A percentile compares a stretch with the other conserved stretches of the same genome.
These are phyloP conservation scores for Eumeta japonica DNA, from an alignment of 1,140 invertebrate species.

Conservation along the genomic window DNA sequence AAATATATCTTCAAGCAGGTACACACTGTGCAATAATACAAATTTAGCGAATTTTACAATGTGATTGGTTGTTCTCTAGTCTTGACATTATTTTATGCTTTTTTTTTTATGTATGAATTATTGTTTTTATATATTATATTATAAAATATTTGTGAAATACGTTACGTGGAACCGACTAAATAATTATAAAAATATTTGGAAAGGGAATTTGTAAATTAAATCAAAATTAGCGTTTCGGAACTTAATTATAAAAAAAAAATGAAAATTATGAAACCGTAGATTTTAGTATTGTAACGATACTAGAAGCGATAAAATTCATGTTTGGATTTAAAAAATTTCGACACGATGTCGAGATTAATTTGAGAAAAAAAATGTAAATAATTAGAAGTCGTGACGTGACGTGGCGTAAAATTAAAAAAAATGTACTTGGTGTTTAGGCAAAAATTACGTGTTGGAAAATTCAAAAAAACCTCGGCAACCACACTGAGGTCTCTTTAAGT, in stretches of 20 bases:
- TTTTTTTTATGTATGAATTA: background rate
- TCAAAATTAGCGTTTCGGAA: conserved; percentile 12
- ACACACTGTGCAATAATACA: no score
- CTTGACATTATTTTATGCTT: background rate
- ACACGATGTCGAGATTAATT: conserved; percentile 8
- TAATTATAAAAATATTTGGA: conserved; percentile 1
- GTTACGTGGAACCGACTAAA: background rate
- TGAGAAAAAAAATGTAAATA: conserved; percentile 20
- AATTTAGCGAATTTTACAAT: background rate
- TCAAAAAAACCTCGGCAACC: background rate
- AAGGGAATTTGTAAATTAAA: conserved; percentile 20
- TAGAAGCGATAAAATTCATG: conserved; percentile 44
- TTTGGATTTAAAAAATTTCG: conserved; percentile 30
- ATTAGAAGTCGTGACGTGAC: conserved; percentile 35
- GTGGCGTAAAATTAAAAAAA: conserved; percentile 26
- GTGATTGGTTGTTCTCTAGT: background rate
- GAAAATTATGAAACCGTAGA: conserved; percentile 35
- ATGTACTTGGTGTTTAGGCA: conserved; percentile 37
- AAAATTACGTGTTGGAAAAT: conserved; percentile 17
- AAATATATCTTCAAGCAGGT: no score
- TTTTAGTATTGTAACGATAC: conserved; percentile 31
- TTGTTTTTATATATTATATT: background rate
- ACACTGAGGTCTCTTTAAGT: background rate
- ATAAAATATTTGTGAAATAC: background rate
- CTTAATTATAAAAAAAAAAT: conserved; percentile 9